phyloP scores from a whole-genome alignment of 2,888 invertebrate species.

The Xestia xanthographa region DNA sequence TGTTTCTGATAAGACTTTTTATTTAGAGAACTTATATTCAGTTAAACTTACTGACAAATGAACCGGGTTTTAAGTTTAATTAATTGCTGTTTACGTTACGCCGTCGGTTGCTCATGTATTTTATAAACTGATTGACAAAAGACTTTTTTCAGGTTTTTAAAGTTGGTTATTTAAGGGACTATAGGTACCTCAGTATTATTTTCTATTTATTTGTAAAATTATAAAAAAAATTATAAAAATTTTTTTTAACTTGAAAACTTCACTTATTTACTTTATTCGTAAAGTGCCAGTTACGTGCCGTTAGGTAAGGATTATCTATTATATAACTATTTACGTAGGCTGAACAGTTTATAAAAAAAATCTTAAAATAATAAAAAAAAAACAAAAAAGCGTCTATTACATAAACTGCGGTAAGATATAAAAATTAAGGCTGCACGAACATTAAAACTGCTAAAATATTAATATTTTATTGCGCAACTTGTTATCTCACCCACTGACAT shows the following conservation, averaged over 20 bases:
- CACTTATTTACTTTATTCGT: not conserved
- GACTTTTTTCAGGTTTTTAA: not conserved
- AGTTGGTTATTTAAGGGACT: not conserved
- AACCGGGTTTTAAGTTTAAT: not conserved
- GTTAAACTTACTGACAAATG: not conserved
- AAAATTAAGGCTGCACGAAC: slow-evolving; percentile 24
- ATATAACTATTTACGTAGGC: not conserved
- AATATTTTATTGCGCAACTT: slow-evolving; percentile 28
- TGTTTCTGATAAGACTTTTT: slow-evolving; percentile 18
- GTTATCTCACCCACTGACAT: slow-evolving; percentile 41
- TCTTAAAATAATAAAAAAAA: not conserved
- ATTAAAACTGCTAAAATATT: slow-evolving; percentile 1
- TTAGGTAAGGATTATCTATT: not conserved
- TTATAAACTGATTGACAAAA: slow-evolving; percentile 1
- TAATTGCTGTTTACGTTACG: not conserved
- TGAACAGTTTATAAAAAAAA: not conserved
- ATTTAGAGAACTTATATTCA: slow-evolving; percentile 1
- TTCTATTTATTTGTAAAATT: not conserved
- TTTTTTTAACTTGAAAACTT: not conserved
- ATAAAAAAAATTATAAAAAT: not conserved
- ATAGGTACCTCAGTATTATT: not conserved
- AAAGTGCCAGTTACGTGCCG: no score
- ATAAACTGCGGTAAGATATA: not conserved
- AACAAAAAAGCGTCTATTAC: not conserved
- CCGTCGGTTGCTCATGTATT: not conserved